Evolutionary conservation across 2,888 invertebrate genomes (phyloP).

Genomic region (Amiota communis): DNA sequence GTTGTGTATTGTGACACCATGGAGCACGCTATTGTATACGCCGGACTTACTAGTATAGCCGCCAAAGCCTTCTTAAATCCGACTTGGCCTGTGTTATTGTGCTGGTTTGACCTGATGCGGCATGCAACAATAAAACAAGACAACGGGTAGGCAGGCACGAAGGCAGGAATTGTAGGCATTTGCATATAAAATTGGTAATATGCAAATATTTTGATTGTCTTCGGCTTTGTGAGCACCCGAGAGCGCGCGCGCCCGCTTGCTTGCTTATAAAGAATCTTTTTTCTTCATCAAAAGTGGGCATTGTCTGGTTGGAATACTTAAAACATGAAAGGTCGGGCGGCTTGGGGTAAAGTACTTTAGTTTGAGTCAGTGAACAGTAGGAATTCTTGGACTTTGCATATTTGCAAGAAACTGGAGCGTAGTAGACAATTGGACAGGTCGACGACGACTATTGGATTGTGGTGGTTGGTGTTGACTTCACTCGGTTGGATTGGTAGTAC

Average conservation of each 20-base stretch:
- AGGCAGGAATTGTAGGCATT: conserved; percentile 45
- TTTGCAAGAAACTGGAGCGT: conserved; percentile 55
- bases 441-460: conserved; percentile 2
- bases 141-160: too few species aligned
- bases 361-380: conserved; percentile 61
- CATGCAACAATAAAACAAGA: too few species aligned
- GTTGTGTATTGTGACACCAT: conserved; percentile 55
- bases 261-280: conserved; percentile 63
- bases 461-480: neutral
- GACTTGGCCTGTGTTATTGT: too few species aligned
- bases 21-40: conserved; percentile 42
- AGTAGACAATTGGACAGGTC: neutral
- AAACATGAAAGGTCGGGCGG: neutral
- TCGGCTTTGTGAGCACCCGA: conserved; percentile 57
- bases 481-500: neutral
- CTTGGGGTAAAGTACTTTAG: neutral
- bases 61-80: too few species aligned
- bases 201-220: conserved; percentile 73
- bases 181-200: conserved; percentile 71
- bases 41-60: conserved; percentile 19
- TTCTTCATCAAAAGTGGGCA: neutral
- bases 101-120: too few species aligned
- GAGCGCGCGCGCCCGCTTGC: conserved; percentile 3
- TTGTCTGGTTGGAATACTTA: neutral
- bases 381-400: conserved; percentile 55